Base-by-base conservation (phyloP, 2,888 invertebrate species). In the Ditylenchus weischeri region DNA sequence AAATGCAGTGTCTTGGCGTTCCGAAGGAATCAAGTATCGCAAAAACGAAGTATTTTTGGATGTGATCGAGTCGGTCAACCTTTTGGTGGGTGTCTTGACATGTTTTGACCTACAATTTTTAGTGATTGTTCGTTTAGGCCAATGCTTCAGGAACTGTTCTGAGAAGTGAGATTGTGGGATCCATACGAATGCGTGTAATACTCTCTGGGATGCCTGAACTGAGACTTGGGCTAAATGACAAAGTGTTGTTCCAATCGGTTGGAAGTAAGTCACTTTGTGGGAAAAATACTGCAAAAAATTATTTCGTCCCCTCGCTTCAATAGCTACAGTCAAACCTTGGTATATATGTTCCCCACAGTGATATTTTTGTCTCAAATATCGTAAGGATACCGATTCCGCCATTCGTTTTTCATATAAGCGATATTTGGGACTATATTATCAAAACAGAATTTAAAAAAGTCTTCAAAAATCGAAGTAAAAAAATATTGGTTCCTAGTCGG, bases 21-120 rank as follows among this genome's bases (percentile, higher is more conserved):
- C 94, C 0, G 96, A 98, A 84, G 95, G 95, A 6, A 93, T 98
- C 67, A 95, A 95, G 83, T 98, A 98, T 85, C 88, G 96, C 66
- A 98, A 96, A 85, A 98, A 98, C 85, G 96, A 98, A 87, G 96
- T 98, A 7, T 98, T 98, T 83, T 87, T 98, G 36, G 96, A 98
- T 87, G 96, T 98, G 0, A 96, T 98, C 76, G 96, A 98, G 84
- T 94, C 94, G 51, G 95, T 96, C 0, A 96, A 96, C 85, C 86
- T 96, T 68, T 84, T 96, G 84, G 88, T 88, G 76, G 78, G 85
- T 78, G 15, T 38, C 21, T 35, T 35, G 4, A 19, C 23, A 1
- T 38, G 48, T 23, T 29, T 51, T 11, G 21, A 15, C 38, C 18
- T 35, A 29, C 23, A n/a, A 21, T 15, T 43, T 43, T 8, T 43